These are phyloP conservation scores for Saimiri boliviensis DNA, from an alignment of 2,113 vertebrate species.

Conservation along the genomic window DNA sequence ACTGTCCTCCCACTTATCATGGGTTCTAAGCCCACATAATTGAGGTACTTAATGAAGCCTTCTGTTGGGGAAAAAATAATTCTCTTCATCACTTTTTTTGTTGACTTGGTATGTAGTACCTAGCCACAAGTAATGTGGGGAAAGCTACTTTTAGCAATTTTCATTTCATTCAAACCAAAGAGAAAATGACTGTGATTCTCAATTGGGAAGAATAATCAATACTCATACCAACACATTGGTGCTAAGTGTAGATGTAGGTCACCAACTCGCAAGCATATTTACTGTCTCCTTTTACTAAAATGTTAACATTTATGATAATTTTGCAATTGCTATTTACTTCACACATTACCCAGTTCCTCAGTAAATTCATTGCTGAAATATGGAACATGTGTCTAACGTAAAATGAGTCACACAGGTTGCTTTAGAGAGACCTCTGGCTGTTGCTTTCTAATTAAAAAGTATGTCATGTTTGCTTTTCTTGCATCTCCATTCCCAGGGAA, in stretches of 20 bases:
- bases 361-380: background rate
- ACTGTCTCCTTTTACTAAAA: background rate
- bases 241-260: background rate
- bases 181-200: constrained; percentile 28
- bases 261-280: background rate
- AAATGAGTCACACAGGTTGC: background rate
- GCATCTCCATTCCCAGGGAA: background rate
- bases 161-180: background rate
- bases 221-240: background rate
- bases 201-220: background rate
- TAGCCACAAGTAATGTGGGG: background rate
- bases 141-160: background rate
- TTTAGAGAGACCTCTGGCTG: background rate
- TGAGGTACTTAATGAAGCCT: background rate
- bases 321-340: background rate
- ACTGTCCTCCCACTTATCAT: background rate
- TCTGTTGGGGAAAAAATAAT: background rate
- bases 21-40: constrained; percentile 20
- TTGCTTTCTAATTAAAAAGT: background rate
- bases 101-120: background rate
- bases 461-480: background rate
- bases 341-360: background rate
- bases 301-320: background rate
- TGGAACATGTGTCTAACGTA: background rate
- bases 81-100: background rate